Percentiles rank a stretch among this genome's conserved stretches.
Conservation (phyloP, 1,140 invertebrate species). For the Ceratosolen solmsi region DNA sequence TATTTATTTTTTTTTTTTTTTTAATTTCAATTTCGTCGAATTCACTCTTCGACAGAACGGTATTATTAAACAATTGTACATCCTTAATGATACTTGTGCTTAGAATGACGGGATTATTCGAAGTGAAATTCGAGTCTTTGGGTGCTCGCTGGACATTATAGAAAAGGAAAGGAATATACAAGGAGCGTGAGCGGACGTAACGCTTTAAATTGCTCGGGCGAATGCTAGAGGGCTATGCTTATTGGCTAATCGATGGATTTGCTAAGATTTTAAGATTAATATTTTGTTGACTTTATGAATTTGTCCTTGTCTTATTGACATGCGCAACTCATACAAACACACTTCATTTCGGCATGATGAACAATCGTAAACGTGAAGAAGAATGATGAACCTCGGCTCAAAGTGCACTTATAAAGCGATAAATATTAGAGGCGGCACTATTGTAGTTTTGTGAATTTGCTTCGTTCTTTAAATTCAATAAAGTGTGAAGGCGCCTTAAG, state of each 20-base stretch:
- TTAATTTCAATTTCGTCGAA: too few species aligned
- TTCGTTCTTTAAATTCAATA: slow-evolving; percentile 28
- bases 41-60: too few species aligned
- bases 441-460: slow-evolving; percentile 8
- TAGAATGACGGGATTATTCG: too few species aligned
- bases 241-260: not conserved
- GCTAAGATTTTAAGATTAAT: not conserved
- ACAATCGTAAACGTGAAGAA: not conserved
- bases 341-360: not conserved
- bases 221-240: not conserved
- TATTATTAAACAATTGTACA: too few species aligned
- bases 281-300: slow-evolving; percentile 21
- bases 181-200: too few species aligned
- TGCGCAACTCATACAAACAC: not conserved
- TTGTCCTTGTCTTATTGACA: not conserved
- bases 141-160: too few species aligned
- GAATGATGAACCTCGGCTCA: not conserved
- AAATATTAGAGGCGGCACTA: slow-evolving; percentile 18
- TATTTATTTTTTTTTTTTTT: too few species aligned
- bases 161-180: too few species aligned
- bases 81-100: too few species aligned
- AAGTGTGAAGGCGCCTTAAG: slow-evolving; percentile 24
- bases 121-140: too few species aligned
- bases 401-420: slow-evolving; percentile 19
- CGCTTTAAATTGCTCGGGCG: too few species aligned